Conservation (phyloP, 53 echinoderm and acorn worm genomes). For the Henricia sp. region DNA sequence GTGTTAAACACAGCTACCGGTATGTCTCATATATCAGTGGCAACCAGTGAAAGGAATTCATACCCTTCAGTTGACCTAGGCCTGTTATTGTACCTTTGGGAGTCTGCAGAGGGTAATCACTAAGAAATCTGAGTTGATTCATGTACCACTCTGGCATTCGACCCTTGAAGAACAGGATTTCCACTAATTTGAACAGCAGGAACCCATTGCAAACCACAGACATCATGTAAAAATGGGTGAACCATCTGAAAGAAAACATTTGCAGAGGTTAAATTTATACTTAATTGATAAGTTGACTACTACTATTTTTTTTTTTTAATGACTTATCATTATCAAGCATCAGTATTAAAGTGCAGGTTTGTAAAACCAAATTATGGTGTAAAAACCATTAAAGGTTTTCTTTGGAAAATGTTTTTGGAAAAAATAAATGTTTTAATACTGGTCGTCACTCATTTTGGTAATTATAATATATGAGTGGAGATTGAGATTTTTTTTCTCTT, state of each 20-base stretch:
- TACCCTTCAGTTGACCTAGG: no score
- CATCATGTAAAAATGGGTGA: constrained; percentile 82
- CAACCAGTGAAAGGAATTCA: no score
- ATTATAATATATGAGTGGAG: no score
- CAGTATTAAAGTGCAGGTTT: not conserved
- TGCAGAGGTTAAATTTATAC: not conserved
- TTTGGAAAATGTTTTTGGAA: not conserved
- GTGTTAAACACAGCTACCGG: no score
- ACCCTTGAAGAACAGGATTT: constrained; percentile 52
- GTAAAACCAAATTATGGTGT: not conserved
- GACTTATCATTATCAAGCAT: no score
- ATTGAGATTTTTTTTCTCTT: no score
- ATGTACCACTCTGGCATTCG: constrained; percentile 69
- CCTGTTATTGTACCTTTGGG: constrained; percentile 84
- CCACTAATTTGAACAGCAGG: constrained; percentile 56
- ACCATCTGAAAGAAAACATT: constrained; percentile 67
- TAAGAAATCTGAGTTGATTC: constrained; percentile 44
- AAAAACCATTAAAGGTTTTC: not conserved
- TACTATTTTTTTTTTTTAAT: not conserved
- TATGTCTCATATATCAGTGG: no score
- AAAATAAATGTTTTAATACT: not conserved
- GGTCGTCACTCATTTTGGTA: no score
- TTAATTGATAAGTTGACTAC: not conserved
- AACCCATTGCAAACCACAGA: constrained; percentile 83
- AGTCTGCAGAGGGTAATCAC: constrained; percentile 64